Evolutionary conservation across 2,113 vertebrate species (phyloP).

Genomic region (Rhinoptilus africanus): DNA sequence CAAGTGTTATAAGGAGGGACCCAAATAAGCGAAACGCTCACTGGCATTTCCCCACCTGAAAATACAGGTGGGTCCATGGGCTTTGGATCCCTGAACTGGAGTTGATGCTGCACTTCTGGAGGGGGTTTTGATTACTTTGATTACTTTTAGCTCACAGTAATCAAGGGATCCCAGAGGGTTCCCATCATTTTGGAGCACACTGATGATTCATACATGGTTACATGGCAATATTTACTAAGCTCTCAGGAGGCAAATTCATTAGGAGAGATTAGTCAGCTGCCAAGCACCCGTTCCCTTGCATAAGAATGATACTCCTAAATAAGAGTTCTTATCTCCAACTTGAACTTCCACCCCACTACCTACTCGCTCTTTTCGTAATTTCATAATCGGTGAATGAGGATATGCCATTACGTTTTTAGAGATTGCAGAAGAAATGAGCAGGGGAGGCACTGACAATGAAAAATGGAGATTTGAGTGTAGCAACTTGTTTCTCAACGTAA

Average conservation of each 20-base stretch:
- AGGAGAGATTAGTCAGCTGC: slow-evolving; percentile 20
- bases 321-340: not conserved
- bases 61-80: not conserved
- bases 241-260: not conserved
- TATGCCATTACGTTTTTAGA: not conserved
- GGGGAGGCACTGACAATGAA: rapidly evolving
- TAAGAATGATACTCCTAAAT: not conserved
- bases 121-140: not conserved
- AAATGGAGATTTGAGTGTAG: not conserved
- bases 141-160: not conserved
- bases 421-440: not conserved
- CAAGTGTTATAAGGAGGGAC: not conserved
- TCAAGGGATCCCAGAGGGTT: not conserved
- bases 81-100: not conserved
- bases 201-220: slow-evolving; percentile 31
- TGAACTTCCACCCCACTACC: not conserved
- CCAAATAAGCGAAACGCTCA: not conserved
- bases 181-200: not conserved
- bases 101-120: not conserved
- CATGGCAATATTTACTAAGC: slow-evolving; percentile 35
- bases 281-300: slow-evolving; percentile 2
- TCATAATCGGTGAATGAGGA: not conserved
- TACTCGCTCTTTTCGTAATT: not conserved
- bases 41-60: not conserved
- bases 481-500: not conserved